Conservation (phyloP, 2,797 vertebrate species). For the Champsocephalus esox region DNA sequence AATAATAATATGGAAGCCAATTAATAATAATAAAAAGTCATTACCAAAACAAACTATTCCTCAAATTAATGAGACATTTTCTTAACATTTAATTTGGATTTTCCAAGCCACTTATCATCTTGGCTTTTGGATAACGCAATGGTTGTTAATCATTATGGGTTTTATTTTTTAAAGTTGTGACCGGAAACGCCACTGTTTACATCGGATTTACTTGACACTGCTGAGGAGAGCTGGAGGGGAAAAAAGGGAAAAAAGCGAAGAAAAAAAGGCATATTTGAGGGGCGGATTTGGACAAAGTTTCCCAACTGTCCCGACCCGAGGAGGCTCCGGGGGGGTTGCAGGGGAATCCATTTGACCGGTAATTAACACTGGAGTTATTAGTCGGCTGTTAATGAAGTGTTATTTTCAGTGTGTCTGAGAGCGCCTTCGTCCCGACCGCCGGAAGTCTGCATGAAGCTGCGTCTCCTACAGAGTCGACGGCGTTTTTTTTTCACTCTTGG, state of each 20-base stretch:
- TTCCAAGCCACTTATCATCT: no score
- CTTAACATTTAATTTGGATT: no score
- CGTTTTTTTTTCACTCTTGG: slow-evolving; percentile 57
- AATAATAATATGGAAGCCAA: no score
- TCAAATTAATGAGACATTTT: no score
- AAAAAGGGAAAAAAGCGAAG: slow-evolving; percentile 70
- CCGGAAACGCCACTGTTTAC: slow-evolving; percentile 27
- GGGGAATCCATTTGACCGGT: slow-evolving; percentile 82
- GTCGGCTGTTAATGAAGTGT: slow-evolving; percentile 72
- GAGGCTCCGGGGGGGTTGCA: slow-evolving; percentile 80
- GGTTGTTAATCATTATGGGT: fast-evolving
- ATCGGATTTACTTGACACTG: slow-evolving; percentile 25
- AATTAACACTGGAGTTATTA: slow-evolving; percentile 76
- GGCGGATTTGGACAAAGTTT: slow-evolving; percentile 87
- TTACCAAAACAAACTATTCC: no score
- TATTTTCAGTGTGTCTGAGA: slow-evolving; percentile 79
- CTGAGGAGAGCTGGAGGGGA: slow-evolving; percentile 60
- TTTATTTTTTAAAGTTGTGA: slow-evolving; percentile 53
- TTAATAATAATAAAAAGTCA: no score
- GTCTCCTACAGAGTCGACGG: slow-evolving; percentile 77
- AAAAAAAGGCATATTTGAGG: slow-evolving; percentile 81
- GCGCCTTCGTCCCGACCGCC: slow-evolving; percentile 82
- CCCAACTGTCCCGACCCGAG: slow-evolving; percentile 84
- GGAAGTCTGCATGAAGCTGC: slow-evolving; percentile 88
- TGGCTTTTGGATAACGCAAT: neutral